Base-by-base conservation (phyloP, 1,140 invertebrate species). In the Tetramorium simillimum region DNA sequence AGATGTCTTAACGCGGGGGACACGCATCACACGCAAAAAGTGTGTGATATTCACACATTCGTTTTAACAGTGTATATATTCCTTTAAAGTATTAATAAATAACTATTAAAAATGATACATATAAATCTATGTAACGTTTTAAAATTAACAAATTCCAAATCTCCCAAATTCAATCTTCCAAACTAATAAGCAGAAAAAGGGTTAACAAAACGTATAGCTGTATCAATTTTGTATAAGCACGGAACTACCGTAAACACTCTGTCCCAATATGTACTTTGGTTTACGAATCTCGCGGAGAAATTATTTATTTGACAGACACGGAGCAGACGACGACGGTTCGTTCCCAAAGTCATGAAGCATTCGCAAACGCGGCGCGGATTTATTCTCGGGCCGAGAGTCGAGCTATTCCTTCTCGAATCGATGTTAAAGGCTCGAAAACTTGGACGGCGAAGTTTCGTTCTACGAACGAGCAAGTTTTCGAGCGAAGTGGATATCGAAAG, bases 351-450 rank as follows among this genome's bases (percentile, higher is more conserved):
- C 63, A 85, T 88, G 72, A 89, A 89, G 46, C 70, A 88, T 85
- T 88, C 63, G 76, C 72, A 75, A 89, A 76, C 78, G 60, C 62
- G 69, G 49, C 77, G 65, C 56, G 65, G 77, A 89, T 89, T 88
- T 88, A 88, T 88, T 84, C 87, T 58, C 21, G 65, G n/a, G 43
- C 56, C 51, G 75, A 73, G 76, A 73, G 18, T 21, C 77, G 67
- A 62, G 72, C 76, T 51, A 58, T 37, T 87, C 76, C 40, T n/a
- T 33, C n/a, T n/a, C 67, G 77, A 87, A 89, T 89, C 86, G 73
- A 72, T 88, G 88, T 75, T 69, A 77, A 75, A 88, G 73, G 58
- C 86, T 60, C 43, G 24, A 53, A 75, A 85, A 75, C 28, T 70
- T 69, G n/a, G n/a, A 33, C 58, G 21, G 24, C n/a, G 10, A 88